Base-by-base conservation (phyloP, 2,888 invertebrate genomes). In the Pachycephus smyrnensis region DNA sequence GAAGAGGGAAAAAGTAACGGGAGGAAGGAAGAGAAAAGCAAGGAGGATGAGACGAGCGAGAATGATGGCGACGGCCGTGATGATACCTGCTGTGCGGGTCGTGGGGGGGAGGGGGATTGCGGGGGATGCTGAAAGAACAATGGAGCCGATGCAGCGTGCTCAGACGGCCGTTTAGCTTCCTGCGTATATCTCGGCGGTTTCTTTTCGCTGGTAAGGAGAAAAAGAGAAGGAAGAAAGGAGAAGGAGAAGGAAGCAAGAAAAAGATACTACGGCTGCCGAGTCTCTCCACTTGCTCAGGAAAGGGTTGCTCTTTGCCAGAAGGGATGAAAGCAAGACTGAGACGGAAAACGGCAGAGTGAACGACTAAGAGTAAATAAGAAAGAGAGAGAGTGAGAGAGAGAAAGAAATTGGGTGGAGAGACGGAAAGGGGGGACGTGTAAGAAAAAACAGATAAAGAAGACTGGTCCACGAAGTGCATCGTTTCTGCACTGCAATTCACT, bases 161-260 rank as follows among this genome's bases (percentile, higher is more conserved):
- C 55, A 55, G 55, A 55, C 55, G 55, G 55, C 55, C 23, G 55
- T 55, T 55, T 55, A 55, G 55, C 55, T 55, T 55, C 15, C 55
- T 55, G 23, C 55, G 23, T 55, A 55, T 55, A 55, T 55, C 55
- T 55, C 55, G 55, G 55, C 23, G 23, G 55, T 55, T 35, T 40
- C 78, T 82, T 81, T 4, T 87, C 95, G 95, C 90, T 96, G 96
- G 96, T 95, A 95, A 91, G 94, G 95, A 79, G 96, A 96, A 90
- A 94, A 95, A 84, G 95, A 94, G 87, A 6, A 55, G 23, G 15
- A 55, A 55, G 2, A 9, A 0, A 9, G 2, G 9, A 55, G 55
- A 55, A 55, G 23, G 33, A 55, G n/a, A 55, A 15, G 55, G 23
- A 23, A 55, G 23, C 1, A 55, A 23, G 23, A 55, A 55, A 55